Percentiles rank a stretch among this genome's conserved stretches.
These are phyloP conservation scores for Orthosia incerta DNA, from an alignment of 2,888 invertebrate species.

Conservation along the genomic window DNA sequence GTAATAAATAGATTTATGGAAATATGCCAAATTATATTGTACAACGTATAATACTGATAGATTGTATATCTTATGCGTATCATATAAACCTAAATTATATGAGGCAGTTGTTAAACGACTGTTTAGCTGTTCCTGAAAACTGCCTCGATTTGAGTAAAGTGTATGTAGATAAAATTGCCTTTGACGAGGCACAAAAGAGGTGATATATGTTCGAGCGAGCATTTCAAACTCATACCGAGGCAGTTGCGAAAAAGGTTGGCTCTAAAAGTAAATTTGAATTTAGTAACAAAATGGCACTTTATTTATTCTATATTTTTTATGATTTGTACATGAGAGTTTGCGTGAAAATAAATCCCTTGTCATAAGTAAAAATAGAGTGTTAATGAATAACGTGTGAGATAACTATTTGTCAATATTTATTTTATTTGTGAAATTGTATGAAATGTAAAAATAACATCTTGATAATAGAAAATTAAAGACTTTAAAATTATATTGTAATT, in stretches of 20 bases:
- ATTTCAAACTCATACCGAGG: conserved; percentile 30
- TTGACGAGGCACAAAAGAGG: neutral
- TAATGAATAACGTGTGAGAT: conserved; percentile 54
- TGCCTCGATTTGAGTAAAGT: conserved; percentile 29
- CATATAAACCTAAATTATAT: conserved; percentile 53
- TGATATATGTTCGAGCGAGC: neutral
- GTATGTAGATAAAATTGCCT: conserved; percentile 13
- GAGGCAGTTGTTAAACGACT: conserved; percentile 66
- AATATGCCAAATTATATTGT: conserved; percentile 70
- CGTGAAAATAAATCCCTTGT: conserved; percentile 32
- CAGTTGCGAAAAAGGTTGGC: conserved; percentile 21
- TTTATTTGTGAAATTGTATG: conserved; percentile 75
- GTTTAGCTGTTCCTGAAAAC: conserved; percentile 41
- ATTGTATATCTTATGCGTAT: conserved; percentile 64
- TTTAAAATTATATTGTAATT: conserved; percentile 64
- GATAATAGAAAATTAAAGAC: conserved; percentile 75
- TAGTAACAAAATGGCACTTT: conserved; percentile 34
- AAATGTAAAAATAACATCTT: conserved; percentile 76
- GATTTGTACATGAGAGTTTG: conserved; percentile 26
- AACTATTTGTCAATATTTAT: conserved; percentile 50
- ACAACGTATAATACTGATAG: conserved; percentile 61
- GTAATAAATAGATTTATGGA: conserved; percentile 55
- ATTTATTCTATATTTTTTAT: conserved; percentile 29
- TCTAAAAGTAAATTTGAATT: conserved; percentile 30
- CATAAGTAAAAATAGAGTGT: conserved; percentile 45